Conservation (phyloP, 1,140 invertebrate genomes). For the Plectrocnemia conspersa region DNA sequence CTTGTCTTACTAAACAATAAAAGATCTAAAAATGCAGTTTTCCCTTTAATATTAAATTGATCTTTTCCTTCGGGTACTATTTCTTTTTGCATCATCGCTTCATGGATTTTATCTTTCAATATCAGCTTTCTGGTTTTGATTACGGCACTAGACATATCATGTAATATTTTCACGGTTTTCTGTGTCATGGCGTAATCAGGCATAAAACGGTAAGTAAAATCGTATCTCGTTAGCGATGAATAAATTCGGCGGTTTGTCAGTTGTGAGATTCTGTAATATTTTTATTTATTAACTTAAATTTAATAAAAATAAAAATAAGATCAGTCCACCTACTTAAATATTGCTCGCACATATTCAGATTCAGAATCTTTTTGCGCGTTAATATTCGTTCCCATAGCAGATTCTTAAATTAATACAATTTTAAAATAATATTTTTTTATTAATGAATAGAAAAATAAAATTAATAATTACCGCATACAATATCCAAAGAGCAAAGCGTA, state of each 20-base stretch:
- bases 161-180: conserved; percentile 7
- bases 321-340: too few species aligned
- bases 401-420: conserved; percentile 6
- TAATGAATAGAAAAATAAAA: too few species aligned
- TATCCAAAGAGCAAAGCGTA: conserved; percentile 71
- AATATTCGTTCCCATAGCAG: conserved; percentile 26
- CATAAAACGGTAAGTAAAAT: conserved; percentile 15
- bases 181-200: neutral
- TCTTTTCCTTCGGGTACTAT: conserved; percentile 65
- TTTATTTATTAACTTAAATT: too few species aligned
- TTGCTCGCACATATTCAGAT: neutral
- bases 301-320: too few species aligned
- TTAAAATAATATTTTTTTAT: neutral
- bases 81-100: neutral
- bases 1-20: conserved; percentile 31
- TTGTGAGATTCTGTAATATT: conserved; percentile 10
- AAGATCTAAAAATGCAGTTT: conserved; percentile 11
- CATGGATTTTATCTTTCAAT: conserved; percentile 11
- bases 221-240: conserved; percentile 3
- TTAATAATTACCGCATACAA: conserved; percentile 67
- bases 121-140: conserved; percentile 17
- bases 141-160: conserved; percentile 9
- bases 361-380: conserved; percentile 22
- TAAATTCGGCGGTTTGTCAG: conserved; percentile 3
- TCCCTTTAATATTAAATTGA: conserved; percentile 71